Conservation (phyloP, 2,797 vertebrate genomes). For the Tadarida brasiliensis region DNA sequence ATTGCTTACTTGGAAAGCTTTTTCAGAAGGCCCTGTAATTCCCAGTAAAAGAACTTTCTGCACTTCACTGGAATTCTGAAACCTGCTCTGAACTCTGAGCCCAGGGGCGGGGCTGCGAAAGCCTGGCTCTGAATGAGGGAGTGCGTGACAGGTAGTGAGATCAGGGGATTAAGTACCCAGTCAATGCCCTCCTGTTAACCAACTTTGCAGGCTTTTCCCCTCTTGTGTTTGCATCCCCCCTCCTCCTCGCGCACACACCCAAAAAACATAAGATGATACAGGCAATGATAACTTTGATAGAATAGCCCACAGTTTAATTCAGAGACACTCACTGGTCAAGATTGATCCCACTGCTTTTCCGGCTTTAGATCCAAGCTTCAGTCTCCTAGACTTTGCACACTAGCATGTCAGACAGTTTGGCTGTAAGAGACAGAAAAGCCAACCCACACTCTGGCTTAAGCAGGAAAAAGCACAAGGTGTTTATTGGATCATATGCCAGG, state of each 20-base stretch:
- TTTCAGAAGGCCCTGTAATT: not conserved
- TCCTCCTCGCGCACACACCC: not conserved
- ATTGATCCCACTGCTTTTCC: not conserved
- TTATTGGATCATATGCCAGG: not conserved
- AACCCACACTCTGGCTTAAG: not conserved
- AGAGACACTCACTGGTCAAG: not conserved
- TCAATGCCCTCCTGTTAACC: not conserved
- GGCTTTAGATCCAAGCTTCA: not conserved
- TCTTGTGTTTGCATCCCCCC: not conserved
- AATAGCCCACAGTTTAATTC: not conserved
- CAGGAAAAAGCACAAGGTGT: not conserved
- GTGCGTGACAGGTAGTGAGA: not conserved
- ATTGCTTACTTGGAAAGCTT: not conserved
- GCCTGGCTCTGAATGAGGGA: not conserved
- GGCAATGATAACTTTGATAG: not conserved
- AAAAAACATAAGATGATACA: not conserved
- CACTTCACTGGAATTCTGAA: not conserved
- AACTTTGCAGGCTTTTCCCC: not conserved
- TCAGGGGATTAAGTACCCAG: not conserved
- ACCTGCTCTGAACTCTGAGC: not conserved
- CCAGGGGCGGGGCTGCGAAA: not conserved
- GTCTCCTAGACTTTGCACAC: not conserved
- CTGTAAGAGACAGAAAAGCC: not conserved
- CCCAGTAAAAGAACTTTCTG: not conserved
- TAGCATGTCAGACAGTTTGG: not conserved